Evolutionary conservation across 2,113 vertebrate species (phyloP).

Genomic region (Axis porcinus): DNA sequence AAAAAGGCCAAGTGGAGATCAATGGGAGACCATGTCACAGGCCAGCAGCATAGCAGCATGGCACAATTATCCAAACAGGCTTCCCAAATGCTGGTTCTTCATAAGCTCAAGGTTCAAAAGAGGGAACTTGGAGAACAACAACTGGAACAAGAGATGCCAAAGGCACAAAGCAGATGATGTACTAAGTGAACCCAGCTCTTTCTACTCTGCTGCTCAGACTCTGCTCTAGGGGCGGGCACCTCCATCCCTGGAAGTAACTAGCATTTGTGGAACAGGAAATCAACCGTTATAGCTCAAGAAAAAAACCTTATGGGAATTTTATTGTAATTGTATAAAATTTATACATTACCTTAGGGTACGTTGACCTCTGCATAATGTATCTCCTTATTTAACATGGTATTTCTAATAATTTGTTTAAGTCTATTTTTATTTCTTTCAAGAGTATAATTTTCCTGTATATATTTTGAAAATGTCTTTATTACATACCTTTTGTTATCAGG

Average conservation of each 20-base stretch:
- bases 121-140: background rate
- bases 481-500: background rate
- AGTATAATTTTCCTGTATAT: background rate
- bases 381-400: background rate
- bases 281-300: background rate
- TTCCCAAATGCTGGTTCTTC: background rate
- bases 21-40: background rate
- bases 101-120: background rate
- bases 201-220: background rate
- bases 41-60: background rate
- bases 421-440: background rate
- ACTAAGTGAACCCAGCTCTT: background rate
- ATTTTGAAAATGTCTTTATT: background rate
- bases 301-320: background rate
- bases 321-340: background rate
- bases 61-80: background rate
- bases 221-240: background rate
- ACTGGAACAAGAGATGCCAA: rapidly evolving
- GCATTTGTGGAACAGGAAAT: background rate
- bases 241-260: background rate
- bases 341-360: background rate
- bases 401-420: background rate
- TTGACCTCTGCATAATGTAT: background rate
- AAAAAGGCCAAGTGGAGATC: background rate
- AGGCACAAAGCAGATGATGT: too few species aligned